phyloP scores from a whole-genome alignment of 2,797 vertebrate genomes.

The Hipposideros larvatus region DNA sequence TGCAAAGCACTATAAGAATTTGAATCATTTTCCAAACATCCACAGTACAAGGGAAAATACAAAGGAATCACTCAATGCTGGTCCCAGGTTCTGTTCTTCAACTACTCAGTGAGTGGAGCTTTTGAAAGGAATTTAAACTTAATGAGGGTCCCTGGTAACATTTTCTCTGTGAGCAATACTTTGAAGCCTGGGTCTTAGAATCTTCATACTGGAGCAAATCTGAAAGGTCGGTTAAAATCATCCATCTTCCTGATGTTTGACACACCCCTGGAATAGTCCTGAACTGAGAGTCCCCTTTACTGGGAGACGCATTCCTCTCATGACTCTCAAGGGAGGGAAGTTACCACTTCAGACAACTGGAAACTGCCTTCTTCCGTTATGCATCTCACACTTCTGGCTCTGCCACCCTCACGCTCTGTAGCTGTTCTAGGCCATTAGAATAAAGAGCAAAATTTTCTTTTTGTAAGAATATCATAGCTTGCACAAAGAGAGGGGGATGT shows the following conservation, averaged over 20 bases:
- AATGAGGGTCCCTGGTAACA: background rate
- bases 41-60: background rate
- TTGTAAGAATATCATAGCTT: background rate
- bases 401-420: background rate
- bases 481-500: background rate
- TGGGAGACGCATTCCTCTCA: background rate
- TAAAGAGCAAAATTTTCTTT: background rate
- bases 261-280: background rate
- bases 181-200: background rate
- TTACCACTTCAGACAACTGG: background rate
- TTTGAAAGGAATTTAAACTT: background rate
- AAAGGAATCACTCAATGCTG: background rate
- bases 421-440: background rate
- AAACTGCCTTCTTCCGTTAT: background rate
- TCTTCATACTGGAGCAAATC: background rate
- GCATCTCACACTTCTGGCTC: background rate
- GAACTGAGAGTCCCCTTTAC: background rate
- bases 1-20: background rate
- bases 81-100: slow-evolving; percentile 1
- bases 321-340: background rate
- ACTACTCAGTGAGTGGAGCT: background rate
- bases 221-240: slow-evolving; percentile 3
- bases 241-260: background rate
- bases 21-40: background rate
- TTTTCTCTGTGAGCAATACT: background rate